These are phyloP conservation scores for Mesembrinibis cayennensis DNA, from an alignment of 2,113 vertebrate species.

Conservation along the genomic window DNA sequence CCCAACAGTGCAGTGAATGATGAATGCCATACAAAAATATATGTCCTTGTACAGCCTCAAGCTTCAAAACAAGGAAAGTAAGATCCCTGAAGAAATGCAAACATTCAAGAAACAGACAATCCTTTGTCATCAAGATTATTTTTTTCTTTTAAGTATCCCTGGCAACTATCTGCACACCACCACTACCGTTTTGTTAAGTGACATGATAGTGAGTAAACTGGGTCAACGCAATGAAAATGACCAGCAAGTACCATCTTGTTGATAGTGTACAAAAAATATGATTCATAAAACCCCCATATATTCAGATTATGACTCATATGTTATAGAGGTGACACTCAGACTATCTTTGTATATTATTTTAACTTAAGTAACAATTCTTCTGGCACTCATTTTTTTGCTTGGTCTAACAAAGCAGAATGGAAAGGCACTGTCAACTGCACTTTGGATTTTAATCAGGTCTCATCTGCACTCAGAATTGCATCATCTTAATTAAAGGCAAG, in stretches of 20 bases:
- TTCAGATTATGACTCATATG: not conserved
- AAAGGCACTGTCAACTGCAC: not conserved
- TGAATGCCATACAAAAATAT: conserved; percentile 34
- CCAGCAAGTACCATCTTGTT: not conserved
- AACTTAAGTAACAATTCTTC: not conserved
- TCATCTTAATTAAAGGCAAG: not conserved
- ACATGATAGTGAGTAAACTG: not conserved
- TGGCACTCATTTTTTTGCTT: not conserved
- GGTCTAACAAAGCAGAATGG: not conserved
- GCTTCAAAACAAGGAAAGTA: not conserved
- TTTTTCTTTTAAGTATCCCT: not conserved
- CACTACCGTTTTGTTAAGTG: not conserved
- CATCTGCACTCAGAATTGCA: not conserved
- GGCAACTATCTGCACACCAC: not conserved
- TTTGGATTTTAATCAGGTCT: not conserved
- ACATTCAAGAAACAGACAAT: not conserved
- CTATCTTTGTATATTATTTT: not conserved
- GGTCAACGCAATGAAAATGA: not conserved
- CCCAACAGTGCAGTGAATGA: not conserved
- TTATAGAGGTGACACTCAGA: not conserved
- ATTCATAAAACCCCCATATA: not conserved
- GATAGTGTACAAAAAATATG: not conserved
- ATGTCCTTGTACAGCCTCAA: not conserved
- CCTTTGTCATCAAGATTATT: not conserved
- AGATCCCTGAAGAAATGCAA: not conserved